A percentile compares a stretch with the other conserved stretches of the same genome.
These are phyloP conservation scores for Esox masquinongy DNA, from an alignment of 2,797 vertebrate genomes.

Conservation along the genomic window DNA sequence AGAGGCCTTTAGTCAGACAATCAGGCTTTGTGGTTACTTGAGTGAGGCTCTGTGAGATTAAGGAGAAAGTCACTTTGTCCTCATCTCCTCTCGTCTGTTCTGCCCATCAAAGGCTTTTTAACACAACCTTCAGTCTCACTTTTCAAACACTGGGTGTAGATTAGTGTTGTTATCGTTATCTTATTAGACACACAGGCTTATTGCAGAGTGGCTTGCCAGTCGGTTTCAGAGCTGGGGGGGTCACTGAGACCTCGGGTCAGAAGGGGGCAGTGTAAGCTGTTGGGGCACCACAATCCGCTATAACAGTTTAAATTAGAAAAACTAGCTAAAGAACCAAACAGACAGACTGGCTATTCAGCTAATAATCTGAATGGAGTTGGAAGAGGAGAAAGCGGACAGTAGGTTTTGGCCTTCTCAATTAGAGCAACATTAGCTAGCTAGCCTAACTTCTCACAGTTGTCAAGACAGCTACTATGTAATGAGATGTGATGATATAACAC, in stretches of 20 bases:
- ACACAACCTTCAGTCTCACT: background rate
- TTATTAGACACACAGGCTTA: background rate
- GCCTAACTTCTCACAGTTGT: no score
- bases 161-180: slow-evolving; percentile 1
- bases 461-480: no score
- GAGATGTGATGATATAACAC: no score
- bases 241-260: background rate
- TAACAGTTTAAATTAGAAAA: no score
- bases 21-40: background rate
- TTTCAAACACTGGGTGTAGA: background rate
- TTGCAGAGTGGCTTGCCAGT: background rate
- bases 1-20: background rate
- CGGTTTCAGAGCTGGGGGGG: background rate
- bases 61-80: background rate
- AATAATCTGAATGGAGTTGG: no score
- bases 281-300: no score
- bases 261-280: background rate
- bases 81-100: background rate
- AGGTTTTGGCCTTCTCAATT: no score
- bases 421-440: no score
- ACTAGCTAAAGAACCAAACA: no score
- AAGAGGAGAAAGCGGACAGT: no score
- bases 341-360: no score
- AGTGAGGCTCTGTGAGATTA: background rate
- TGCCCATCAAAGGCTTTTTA: background rate